Evolutionary conservation across 2,888 invertebrate species (phyloP).

Genomic region (Gymnosoma rotundatum): DNA sequence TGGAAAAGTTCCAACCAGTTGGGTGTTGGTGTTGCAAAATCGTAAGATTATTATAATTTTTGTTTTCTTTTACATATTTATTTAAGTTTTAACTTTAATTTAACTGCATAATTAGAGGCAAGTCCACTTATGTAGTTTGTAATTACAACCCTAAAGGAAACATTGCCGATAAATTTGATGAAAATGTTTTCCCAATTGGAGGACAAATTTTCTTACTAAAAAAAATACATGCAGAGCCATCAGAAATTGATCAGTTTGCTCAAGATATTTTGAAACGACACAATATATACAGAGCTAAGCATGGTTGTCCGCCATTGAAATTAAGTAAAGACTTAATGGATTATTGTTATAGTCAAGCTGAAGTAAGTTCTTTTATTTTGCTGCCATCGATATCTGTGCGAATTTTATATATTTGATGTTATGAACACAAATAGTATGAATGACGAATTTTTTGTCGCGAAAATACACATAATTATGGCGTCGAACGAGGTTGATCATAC

Average conservation of each 20-base stretch:
- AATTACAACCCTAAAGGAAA: constrained; percentile 54
- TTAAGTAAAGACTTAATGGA: constrained; percentile 44
- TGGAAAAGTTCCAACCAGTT: constrained; percentile 90
- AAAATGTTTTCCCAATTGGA: constrained; percentile 28
- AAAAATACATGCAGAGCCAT: neutral
- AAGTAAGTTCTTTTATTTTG: constrained; percentile 35
- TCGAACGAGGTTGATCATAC: no score
- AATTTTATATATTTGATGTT: no score
- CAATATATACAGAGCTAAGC: constrained; percentile 14
- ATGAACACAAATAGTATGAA: no score
- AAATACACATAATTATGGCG: no score
- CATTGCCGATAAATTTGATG: constrained; percentile 8
- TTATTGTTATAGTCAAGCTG: constrained; percentile 1
- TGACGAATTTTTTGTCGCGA: no score
- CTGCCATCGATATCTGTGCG: neutral
- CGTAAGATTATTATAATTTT: constrained; percentile 71
- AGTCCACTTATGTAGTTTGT: constrained; percentile 43
- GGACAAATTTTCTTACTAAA: neutral
- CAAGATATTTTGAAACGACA: constrained; percentile 22
- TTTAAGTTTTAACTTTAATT: neutral
- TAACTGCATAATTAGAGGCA: constrained; percentile 20
- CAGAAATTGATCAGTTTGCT: constrained; percentile 3
- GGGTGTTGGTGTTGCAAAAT: constrained; percentile 87
- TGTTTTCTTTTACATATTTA: no score
- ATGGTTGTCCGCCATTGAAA: constrained; percentile 12